These are phyloP conservation scores for Chaetodon trifascialis DNA, from an alignment of 2,113 vertebrate species.

Conservation along the genomic window DNA sequence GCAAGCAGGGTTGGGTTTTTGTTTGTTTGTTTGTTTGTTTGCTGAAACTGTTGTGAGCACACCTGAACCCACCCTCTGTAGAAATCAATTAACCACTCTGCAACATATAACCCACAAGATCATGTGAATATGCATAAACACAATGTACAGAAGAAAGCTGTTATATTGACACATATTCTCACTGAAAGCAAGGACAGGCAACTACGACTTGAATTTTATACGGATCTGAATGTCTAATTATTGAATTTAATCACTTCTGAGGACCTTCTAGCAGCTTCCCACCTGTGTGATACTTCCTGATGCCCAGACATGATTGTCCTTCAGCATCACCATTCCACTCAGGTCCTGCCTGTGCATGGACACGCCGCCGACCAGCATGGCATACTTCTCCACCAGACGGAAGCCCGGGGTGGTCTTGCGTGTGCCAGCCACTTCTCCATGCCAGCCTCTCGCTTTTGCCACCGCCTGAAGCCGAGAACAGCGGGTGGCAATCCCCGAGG, in stretches of 20 bases:
- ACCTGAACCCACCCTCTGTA: too few relatives aligned
- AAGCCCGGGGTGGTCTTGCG: slow-evolving; percentile 91
- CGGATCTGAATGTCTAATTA: background rate
- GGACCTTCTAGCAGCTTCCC: background rate
- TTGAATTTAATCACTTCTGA: too few relatives aligned
- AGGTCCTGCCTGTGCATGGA: slow-evolving; percentile 87
- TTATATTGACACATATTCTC: too few relatives aligned
- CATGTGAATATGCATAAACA: too few relatives aligned
- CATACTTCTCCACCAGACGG: slow-evolving; percentile 89
- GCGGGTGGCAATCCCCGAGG: slow-evolving; percentile 86
- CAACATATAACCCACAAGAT: too few relatives aligned
- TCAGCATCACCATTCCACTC: slow-evolving; percentile 89
- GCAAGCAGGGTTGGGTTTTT: background rate
- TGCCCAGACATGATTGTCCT: slow-evolving; percentile 89
- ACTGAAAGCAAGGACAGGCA: background rate
- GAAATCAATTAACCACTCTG: too few relatives aligned
- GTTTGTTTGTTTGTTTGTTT: background rate
- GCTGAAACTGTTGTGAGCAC: background rate
- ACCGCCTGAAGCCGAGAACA: slow-evolving; percentile 70
- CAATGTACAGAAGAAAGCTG: too few relatives aligned
- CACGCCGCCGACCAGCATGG: slow-evolving; percentile 86
- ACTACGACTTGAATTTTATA: background rate
- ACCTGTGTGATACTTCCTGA: slow-evolving; percentile 87
- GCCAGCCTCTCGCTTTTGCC: slow-evolving; percentile 77
- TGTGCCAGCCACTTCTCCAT: slow-evolving; percentile 86